Evolutionary conservation across 35 echinoderm and acorn worm species (phyloP).

Genomic region (Diadema setosum): DNA sequence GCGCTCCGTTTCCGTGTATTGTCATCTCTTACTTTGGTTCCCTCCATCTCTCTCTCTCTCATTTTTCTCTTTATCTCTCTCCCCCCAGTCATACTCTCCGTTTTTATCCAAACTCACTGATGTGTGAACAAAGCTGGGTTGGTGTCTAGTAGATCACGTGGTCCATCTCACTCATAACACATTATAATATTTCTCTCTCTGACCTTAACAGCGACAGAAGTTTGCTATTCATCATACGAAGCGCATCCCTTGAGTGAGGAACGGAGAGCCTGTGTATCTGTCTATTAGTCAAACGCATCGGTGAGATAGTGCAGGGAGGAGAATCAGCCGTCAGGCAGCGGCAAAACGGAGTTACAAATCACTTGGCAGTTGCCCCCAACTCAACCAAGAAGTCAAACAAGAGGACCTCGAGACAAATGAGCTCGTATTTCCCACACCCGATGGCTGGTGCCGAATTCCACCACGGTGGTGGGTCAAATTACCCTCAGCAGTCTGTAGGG

Average conservation of each 20-base stretch:
- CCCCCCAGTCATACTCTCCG: neutral
- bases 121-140: slow-evolving; percentile 7
- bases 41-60: neutral
- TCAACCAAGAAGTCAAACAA: neutral
- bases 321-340: neutral
- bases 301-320: neutral
- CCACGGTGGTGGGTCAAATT: slow-evolving; percentile 16
- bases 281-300: slow-evolving; percentile 14
- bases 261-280: neutral
- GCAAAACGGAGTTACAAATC: slow-evolving; percentile 9
- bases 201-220: slow-evolving; percentile 30
- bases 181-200: slow-evolving; percentile 22
- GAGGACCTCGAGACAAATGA: slow-evolving; percentile 21
- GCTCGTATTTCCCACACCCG: slow-evolving; percentile 26
- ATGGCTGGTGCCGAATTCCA: slow-evolving; percentile 27
- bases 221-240: slow-evolving; percentile 28
- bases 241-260: neutral
- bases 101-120: neutral
- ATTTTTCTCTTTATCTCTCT: no score
- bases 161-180: slow-evolving; percentile 13
- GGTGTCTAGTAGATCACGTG: neutral
- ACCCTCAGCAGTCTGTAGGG: slow-evolving; percentile 19
- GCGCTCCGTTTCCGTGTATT: neutral
- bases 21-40: neutral
- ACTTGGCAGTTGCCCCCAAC: slow-evolving; percentile 27